A percentile compares a stretch with the other conserved stretches of the same genome.
Evolutionary conservation across 2,797 vertebrate genomes (phyloP).

Genomic region (Pangasius larnaudii): DNA sequence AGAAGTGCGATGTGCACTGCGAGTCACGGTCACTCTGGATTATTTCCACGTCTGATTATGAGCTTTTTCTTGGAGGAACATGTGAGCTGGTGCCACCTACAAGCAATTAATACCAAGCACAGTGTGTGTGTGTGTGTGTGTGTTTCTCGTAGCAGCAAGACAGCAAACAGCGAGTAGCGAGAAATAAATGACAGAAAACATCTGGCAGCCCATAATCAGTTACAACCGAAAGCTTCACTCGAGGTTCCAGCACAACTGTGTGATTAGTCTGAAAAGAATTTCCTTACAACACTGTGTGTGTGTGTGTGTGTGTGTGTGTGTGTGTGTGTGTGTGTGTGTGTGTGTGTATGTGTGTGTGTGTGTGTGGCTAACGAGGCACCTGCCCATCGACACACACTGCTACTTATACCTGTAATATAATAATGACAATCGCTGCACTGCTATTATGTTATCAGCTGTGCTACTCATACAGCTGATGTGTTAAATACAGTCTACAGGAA

Average conservation of each 20-base stretch:
- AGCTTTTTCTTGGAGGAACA: constrained; percentile 8
- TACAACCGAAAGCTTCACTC: not conserved
- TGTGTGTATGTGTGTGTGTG: constrained; percentile 1
- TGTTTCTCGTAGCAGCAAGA: constrained; percentile 1
- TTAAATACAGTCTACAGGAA: constrained; percentile 9
- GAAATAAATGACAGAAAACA: constrained; percentile 19
- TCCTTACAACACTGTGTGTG: not conserved
- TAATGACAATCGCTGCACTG: constrained; percentile 6
- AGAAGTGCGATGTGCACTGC: not conserved
- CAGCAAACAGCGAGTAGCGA: not conserved
- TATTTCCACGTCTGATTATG: not conserved
- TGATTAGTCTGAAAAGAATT: not conserved
- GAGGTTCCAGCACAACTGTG: not conserved
- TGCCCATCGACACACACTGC: not conserved
- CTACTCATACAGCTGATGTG: not conserved
- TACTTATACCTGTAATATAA: not conserved
- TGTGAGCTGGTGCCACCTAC: constrained; percentile 15
- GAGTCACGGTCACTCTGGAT: not conserved
- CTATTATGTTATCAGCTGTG: constrained; percentile 3
- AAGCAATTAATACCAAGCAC: constrained; percentile 34
- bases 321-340: not conserved
- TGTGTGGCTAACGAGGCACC: not conserved
- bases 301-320: constrained; percentile 11
- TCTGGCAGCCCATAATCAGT: constrained; percentile 14
- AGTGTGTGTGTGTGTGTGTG: constrained; percentile 13